Evolutionary conservation across 1,140 invertebrate genomes (phyloP), one percentile per base, ranked within the genome.

Genomic region (Schmidtea mediterranea): DNA sequence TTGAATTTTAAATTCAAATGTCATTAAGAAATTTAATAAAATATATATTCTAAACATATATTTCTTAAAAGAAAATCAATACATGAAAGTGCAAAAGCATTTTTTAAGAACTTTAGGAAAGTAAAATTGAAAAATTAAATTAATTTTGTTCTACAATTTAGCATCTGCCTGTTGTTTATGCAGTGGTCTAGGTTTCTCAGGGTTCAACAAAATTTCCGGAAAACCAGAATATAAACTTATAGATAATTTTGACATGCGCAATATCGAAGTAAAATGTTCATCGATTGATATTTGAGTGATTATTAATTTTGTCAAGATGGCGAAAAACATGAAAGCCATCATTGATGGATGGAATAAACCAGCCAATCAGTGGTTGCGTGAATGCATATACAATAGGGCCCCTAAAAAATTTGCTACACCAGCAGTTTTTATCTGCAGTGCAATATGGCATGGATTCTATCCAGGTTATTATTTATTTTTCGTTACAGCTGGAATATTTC

Each of bases 391-490:
- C 65, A 79, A 83, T 56, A 72, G 86, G 55, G 73, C 74, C 22
- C 67, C 69, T 19, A 45, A 43, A 69, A 73, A 53, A 15, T 53
- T 58, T 38, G 55, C 58, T n/a, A 67, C 64, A 12, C 45, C 67
- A 9, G 70, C 75, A 41, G 89, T 84, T 1, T 94, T 86, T 65
- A 66, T 75, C 1, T 67, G 89, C 43, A 89, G 82, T 21, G 84
- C 84, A n/a, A 59, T 92, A 18, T 95, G 89, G 89, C 89, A 95
- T 68, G 89, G 69, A 49, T 90, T 89, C 63, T 84, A 89, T 68
- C 83, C 84, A 5, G 86, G 89, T 12, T 95, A 95, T 69, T 95
- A 94, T 63, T 60, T 94, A 32, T 87, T 83, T 1, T 95, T 95
- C 65, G 71, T 80, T 23, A 76, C 74, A 22, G 83, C 78, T 10